These are phyloP conservation scores for Ophion obscuratus DNA, from an alignment of 2,888 invertebrate genomes.

Conservation along the genomic window DNA sequence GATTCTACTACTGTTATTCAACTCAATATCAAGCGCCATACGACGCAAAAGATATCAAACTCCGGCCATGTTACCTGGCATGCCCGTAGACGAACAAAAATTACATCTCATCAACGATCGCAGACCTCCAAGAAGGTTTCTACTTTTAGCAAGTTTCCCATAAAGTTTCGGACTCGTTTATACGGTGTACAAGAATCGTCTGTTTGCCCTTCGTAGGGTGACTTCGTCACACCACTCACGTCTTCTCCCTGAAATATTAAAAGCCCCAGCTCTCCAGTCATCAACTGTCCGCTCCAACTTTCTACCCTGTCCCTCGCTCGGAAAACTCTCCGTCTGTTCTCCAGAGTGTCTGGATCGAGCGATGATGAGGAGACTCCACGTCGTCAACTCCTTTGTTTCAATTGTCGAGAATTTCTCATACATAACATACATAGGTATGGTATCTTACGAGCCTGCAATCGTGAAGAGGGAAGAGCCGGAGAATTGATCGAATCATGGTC, in stretches of 20 bases:
- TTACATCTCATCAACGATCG: no score
- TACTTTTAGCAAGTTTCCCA: constrained; percentile 17
- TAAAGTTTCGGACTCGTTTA: constrained; percentile 25
- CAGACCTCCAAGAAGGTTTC: constrained; percentile 10
- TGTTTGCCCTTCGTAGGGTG: constrained; percentile 61
- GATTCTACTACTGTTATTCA: neutral
- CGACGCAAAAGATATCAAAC: no score
- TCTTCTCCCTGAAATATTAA: constrained; percentile 53
- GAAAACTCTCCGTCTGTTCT: constrained; percentile 39
- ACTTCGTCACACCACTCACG: constrained; percentile 62
- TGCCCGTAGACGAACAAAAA: neutral
- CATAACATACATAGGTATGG: constrained; percentile 4
- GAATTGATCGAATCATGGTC: no score
- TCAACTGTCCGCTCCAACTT: constrained; percentile 52
- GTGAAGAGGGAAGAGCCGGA: constrained; percentile 20
- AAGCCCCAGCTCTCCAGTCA: constrained; percentile 41
- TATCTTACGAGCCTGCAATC: constrained; percentile 3
- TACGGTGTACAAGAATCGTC: constrained; percentile 29
- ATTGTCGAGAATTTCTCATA: constrained; percentile 38
- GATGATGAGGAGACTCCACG: constrained; percentile 20
- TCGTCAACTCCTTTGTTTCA: constrained; percentile 55
- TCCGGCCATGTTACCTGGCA: neutral
- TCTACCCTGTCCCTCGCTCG: constrained; percentile 35
- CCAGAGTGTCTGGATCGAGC: constrained; percentile 41
- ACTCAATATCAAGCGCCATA: no score